A percentile compares a stretch with the other conserved stretches of the same genome.
phyloP scores from a whole-genome alignment of 1,140 invertebrate species.

The Acromyrmex charruanus region DNA sequence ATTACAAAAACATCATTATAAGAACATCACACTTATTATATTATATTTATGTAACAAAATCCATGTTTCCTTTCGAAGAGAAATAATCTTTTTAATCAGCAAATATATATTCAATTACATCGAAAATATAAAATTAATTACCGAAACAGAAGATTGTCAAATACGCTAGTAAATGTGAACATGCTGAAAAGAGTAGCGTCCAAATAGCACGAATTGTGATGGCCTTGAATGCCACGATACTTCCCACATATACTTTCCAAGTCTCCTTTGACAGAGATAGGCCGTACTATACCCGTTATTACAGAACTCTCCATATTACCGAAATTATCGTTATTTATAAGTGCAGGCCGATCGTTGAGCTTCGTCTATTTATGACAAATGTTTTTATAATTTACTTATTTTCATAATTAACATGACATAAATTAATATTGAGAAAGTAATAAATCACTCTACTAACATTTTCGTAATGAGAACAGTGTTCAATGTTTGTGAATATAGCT shows the following conservation, averaged over 20 bases:
- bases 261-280: constrained; percentile 90
- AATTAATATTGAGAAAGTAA: constrained; percentile 64
- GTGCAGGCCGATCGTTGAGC: constrained; percentile 71
- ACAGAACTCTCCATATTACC: constrained; percentile 91
- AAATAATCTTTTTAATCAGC: constrained; percentile 19
- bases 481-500: constrained; percentile 92
- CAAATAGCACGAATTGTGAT: constrained; percentile 99
- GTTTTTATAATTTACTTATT: constrained; percentile 20
- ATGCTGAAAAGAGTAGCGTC: constrained; percentile 98
- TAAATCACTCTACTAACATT: constrained; percentile 89
- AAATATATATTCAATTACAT: constrained; percentile 20
- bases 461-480: constrained; percentile 92
- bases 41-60: constrained; percentile 32
- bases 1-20: background rate
- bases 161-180: constrained; percentile 98
- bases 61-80: constrained; percentile 29
- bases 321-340: constrained; percentile 82
- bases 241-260: constrained; percentile 91
- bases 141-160: constrained; percentile 96
- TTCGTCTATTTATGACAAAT: constrained; percentile 66
- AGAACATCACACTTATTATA: constrained; percentile 16
- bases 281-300: constrained; percentile 92
- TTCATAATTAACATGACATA: constrained; percentile 50
- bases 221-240: constrained; percentile 97
- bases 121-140: constrained; percentile 77